Evolutionary conservation across 2,113 vertebrate species (phyloP).

Genomic region (Erythrocercus mccallii): DNA sequence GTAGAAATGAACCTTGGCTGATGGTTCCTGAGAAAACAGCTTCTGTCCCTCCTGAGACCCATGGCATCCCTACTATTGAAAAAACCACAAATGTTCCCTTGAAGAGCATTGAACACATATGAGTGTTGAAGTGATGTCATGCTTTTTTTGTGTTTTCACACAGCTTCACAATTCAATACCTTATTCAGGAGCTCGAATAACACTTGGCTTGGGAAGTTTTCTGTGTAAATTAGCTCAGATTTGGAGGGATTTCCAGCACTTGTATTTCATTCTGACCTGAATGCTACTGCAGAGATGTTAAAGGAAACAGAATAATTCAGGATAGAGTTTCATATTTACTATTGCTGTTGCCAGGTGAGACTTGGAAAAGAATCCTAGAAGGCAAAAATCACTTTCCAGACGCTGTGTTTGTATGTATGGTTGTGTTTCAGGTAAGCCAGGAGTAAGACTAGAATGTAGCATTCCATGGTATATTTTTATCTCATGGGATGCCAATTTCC

Average conservation of each 20-base stretch:
- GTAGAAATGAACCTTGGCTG: background rate
- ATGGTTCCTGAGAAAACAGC: background rate
- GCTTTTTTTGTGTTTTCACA: background rate
- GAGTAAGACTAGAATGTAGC: background rate
- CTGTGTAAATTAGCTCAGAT: background rate
- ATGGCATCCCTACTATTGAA: background rate
- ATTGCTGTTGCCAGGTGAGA: background rate
- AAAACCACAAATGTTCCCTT: background rate
- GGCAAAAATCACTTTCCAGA: background rate
- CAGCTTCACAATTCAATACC: background rate
- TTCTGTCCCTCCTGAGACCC: background rate
- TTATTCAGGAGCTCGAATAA: background rate
- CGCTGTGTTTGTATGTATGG: background rate
- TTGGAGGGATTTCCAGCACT: background rate
- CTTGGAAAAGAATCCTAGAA: background rate
- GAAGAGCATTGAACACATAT: background rate
- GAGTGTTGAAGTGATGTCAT: slow-evolving; percentile 12
- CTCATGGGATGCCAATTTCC: background rate
- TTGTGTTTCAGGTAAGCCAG: background rate
- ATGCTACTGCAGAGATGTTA: background rate
- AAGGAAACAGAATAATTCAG: background rate
- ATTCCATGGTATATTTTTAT: background rate
- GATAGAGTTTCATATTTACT: background rate
- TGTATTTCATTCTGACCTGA: background rate
- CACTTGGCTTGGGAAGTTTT: background rate